Base-by-base conservation (phyloP, 64 coral and sea anemone species). In the Catalaphyllia jardinei region DNA sequence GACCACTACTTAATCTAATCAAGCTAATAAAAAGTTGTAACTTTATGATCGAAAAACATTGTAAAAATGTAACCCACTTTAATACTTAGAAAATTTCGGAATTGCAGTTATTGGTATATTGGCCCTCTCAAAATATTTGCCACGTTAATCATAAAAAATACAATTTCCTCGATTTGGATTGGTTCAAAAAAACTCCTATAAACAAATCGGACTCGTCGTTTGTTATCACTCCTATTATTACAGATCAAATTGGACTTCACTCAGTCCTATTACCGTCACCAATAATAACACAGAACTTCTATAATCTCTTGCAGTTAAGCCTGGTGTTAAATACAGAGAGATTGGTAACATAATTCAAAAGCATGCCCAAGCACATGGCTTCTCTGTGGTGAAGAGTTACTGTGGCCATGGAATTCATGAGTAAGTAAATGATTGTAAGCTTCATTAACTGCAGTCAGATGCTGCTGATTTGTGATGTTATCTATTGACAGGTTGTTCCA, bases 331-430 rank as follows among this genome's bases (percentile, higher is more conserved):
- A 31, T 98, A 98, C 83, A 79, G 96, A 77, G 96, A 98, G 62
- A 87, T 98, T 19, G 96, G 96, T 24, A 98, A 98, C 38, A 52
- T 98, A 8, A 98, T 98, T 52, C 96, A 98, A 28, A 98, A 98
- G 31, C 89, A 98, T 63, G 96, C 96, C 2, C 93, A 98, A 22
- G 78, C 93, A 27, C 92, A 98, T 94, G 96, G 93, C 33, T 92
- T 82, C 46, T 94, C 96, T 22, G 96, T 98, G 1, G 96, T 98
- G 20, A 92, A 93, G 65, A 94, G 92, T 31, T 98, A 92, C 30
- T 98, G 96, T 86, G 96, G 96, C 2, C 96, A 98, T 72, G 96
- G 96, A 75, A 98, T 98, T 62, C 93, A 98, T 27, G 88, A 92
- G 96, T 98, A 92, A 67, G 94, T 91, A 57, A 38, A 71, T 35